A percentile compares a stretch with the other conserved stretches of the same genome.
Conservation (phyloP, 2,113 vertebrate genomes). For the Lichenostomus cassidix region DNA sequence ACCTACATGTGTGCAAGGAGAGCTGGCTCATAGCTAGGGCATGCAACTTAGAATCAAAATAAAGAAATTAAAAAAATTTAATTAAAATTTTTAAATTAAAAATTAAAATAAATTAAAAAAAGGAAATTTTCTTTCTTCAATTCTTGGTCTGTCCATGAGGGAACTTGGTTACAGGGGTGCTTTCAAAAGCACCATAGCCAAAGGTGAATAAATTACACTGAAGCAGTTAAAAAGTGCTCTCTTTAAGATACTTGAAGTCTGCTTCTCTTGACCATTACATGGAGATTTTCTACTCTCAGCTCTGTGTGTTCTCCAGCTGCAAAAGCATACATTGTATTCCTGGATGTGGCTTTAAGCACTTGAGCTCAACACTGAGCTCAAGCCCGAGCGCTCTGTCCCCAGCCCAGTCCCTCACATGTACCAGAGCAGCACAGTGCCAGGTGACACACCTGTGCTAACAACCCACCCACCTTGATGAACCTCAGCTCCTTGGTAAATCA, state of each 20-base stretch:
- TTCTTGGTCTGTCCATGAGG: neutral
- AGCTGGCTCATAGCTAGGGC: neutral
- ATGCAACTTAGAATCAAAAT: neutral
- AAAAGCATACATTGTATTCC: neutral
- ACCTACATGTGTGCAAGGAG: neutral
- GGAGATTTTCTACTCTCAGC: neutral
- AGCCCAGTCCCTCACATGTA: rapidly evolving
- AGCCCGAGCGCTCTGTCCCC: neutral
- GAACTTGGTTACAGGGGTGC: neutral
- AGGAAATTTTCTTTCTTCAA: neutral
- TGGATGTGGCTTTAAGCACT: neutral
- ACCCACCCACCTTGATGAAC: neutral
- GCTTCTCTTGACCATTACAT: neutral
- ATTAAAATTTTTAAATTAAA: no score
- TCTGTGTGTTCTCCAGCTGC: neutral
- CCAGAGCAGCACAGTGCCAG: neutral
- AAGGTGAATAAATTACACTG: neutral
- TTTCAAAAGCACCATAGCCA: neutral
- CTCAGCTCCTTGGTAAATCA: neutral
- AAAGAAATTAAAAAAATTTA: neutral
- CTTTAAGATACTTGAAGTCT: neutral
- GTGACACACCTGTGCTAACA: rapidly evolving
- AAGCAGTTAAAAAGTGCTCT: neutral
- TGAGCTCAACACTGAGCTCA: neutral
- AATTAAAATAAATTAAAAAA: rapidly evolving